Conservation (phyloP, 2,113 vertebrate species). For the Microtus pennsylvanicus region DNA sequence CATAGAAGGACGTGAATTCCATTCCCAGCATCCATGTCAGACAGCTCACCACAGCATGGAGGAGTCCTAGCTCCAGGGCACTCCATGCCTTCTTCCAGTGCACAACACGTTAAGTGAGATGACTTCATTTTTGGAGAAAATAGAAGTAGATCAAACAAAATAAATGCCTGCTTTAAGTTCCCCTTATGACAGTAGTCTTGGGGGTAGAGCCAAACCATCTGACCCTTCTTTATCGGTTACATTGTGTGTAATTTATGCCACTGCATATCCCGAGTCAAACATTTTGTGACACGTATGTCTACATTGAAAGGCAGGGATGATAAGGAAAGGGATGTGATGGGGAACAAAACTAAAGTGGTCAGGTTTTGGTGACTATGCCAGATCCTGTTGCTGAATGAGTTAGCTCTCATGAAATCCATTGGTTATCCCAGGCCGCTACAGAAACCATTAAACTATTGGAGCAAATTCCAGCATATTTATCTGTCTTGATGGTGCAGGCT, state of each 20-base stretch:
- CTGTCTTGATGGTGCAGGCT: background rate
- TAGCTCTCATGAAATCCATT: conserved; percentile 16
- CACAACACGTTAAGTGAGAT: background rate
- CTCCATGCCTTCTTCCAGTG: background rate
- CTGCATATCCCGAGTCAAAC: background rate
- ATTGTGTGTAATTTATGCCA: fast-evolving
- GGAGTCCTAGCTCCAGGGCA: background rate
- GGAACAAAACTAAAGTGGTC: background rate
- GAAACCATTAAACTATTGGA: background rate
- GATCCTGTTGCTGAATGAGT: background rate
- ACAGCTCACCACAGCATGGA: background rate
- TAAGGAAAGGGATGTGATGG: background rate
- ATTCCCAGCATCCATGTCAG: background rate
- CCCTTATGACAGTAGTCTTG: background rate
- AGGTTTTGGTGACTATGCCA: background rate
- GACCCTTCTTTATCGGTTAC: background rate
- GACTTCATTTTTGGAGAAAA: conserved; percentile 7
- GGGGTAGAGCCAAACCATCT: background rate
- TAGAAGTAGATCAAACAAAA: background rate
- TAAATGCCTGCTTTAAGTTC: background rate
- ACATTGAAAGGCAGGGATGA: background rate
- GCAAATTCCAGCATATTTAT: conserved; percentile 6
- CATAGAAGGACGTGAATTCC: background rate
- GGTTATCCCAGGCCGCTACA: background rate
- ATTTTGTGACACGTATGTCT: background rate